Percentiles rank a stretch among this genome's conserved stretches.
Conservation (phyloP, 2,113 vertebrate species). For the Platycercus adscitus region DNA sequence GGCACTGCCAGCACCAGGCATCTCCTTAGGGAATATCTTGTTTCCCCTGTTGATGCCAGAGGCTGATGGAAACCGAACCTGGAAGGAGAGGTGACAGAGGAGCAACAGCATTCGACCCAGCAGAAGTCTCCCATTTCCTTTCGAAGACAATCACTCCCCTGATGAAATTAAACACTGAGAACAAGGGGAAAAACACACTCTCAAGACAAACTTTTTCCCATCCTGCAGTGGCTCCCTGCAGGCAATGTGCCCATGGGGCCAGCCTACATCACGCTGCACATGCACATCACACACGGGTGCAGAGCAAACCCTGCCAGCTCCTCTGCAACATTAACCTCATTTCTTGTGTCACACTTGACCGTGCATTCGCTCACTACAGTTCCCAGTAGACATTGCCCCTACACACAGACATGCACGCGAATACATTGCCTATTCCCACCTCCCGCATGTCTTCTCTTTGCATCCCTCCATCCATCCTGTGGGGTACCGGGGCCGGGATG, state of each 20-base stretch:
- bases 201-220: background rate
- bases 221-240: background rate
- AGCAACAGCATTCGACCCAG: background rate
- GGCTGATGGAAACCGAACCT: background rate
- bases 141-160: background rate
- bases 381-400: background rate
- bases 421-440: background rate
- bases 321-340: rapidly evolving
- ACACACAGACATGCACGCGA: rapidly evolving
- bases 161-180: background rate
- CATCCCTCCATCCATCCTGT: background rate
- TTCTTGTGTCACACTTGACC: background rate
- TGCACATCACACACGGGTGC: rapidly evolving
- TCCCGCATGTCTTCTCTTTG: background rate
- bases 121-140: background rate
- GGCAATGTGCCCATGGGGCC: rapidly evolving
- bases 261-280: rapidly evolving
- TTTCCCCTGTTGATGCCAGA: background rate
- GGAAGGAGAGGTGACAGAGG: background rate
- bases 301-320: background rate
- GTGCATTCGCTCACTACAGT: rapidly evolving
- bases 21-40: rapidly evolving
- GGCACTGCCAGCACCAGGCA: background rate
- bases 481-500: background rate
- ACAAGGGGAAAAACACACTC: background rate